Evolutionary conservation across 2,797 vertebrate genomes (phyloP), one percentile per base, ranked within the genome.

Genomic region (Rhinoraja longicauda): DNA sequence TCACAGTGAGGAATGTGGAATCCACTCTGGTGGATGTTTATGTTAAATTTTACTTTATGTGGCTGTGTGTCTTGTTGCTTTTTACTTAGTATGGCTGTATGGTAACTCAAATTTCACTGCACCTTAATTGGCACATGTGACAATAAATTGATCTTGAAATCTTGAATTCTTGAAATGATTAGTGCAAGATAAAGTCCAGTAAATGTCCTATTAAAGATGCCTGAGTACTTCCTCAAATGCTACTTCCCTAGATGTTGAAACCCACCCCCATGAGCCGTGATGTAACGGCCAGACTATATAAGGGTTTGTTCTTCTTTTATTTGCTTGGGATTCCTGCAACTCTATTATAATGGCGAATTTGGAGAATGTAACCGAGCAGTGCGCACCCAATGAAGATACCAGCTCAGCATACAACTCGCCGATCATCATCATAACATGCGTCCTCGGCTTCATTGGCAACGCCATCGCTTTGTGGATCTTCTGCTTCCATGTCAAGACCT

Each of bases 401-500:
- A 5, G 1, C 45, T 53, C 90, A 4, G 1, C 26, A 5, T 91
- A 91, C 39, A 91, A 91, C 29, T 10, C 67, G n/a, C 93, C 93
- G 4, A 29, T 73, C 0, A 36, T 93, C 64, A 90, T 93, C 59
- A 29, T 91, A n/a, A 90, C 29, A 0, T 93, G 8, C 15, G 36
- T 76, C 75, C 75, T 93, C 10, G 92, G 92, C 53, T 81, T 93
- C 45, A 13, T 93, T 57, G 75, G 72, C 29, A 93, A 93, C n/a
- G 6, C 32, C 4, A 7, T 93, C 29, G 92, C 92, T 67, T 39
- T 93, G 53, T 93, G 92, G 92, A 93, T 79, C 76, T 93, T 79
- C 24, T 19, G 53, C 24, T 93, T 77, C 36, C 73, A 70, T 32
- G 17, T 79, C 0, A 79, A 93, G 45, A 36, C 26, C 57, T 81